Base-by-base conservation (phyloP, 2,888 invertebrate species). In the Bugula neritina region DNA sequence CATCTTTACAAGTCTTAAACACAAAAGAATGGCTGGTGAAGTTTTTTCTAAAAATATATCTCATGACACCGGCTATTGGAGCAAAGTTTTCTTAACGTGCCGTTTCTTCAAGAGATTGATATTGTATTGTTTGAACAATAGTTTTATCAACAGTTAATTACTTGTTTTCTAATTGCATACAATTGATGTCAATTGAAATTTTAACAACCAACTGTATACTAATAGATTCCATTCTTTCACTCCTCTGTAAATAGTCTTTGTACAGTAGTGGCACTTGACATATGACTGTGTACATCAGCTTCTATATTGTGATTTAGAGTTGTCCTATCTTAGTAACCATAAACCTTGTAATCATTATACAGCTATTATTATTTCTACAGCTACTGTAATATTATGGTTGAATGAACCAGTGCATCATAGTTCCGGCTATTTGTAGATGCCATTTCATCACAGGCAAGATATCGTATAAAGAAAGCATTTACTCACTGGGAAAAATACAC, bases 401-500 rank as follows among this genome's bases (percentile, higher is more conserved):
- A 52, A 21, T 10, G 21, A 52, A 52, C 52, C 52, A 17, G 10
- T 52, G 52, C 13, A 52, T 52, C 21, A 52, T 57, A 25, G n/a
- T 43, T 43, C 17, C 17, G 43, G 5, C 17, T 43, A 43, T 43
- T 63, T 43, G 2, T 54, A 70, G 70, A 70, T 54, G 5, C 25
- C 10, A 23, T 70, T 29, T 70, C 70, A 29, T 43, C 3, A 10
- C 25, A 70, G 23, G 70, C 70, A 1, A 43, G 70, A 52, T 70
- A 43, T 52, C 43, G 54, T 5, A 70, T 70, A 10, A 54, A 52
- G 17, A 70, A 70, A 23, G 70, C 70, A 23, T 43, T 70, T n/a
- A 29, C 35, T 2, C 70, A 70, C 52, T 70, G 70, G 70, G 35
- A 70, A 29, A 43, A 25, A 29, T 27, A 54, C 25, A 43, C 70